Conservation (phyloP, 2,113 vertebrate genomes). For the Climacteris rufus region DNA sequence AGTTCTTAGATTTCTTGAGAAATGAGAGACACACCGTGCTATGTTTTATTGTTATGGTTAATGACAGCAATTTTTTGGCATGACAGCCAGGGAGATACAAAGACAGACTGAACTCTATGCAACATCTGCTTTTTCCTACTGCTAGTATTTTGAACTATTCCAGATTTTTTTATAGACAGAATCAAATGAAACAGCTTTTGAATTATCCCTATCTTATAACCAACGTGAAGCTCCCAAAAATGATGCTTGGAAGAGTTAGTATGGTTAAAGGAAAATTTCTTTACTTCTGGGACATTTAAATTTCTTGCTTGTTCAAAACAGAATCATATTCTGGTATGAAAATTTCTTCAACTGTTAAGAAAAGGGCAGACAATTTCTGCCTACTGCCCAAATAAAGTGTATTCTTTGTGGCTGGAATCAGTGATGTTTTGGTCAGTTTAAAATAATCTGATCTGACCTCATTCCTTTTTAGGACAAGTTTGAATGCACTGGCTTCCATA, state of each 20-base stretch:
- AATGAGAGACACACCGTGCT: background rate
- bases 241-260: background rate
- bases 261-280: background rate
- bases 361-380: background rate
- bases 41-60: conserved; percentile 23
- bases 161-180: background rate
- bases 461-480: background rate
- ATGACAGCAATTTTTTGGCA: conserved; percentile 18
- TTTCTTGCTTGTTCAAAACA: background rate
- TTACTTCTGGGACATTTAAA: background rate
- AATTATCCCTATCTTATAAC: background rate
- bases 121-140: background rate
- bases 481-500: background rate
- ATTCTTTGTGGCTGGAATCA: background rate
- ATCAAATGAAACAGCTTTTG: background rate
- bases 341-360: background rate
- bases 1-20: conserved; percentile 38
- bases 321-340: background rate
- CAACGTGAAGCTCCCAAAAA: background rate
- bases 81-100: background rate
- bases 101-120: background rate
- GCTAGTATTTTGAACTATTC: background rate
- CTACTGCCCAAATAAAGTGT: background rate
- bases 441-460: background rate
- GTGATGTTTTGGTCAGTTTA: background rate